These are phyloP conservation scores for Periophthalmus modestus DNA, from an alignment of 2,113 vertebrate genomes.

Conservation along the genomic window DNA sequence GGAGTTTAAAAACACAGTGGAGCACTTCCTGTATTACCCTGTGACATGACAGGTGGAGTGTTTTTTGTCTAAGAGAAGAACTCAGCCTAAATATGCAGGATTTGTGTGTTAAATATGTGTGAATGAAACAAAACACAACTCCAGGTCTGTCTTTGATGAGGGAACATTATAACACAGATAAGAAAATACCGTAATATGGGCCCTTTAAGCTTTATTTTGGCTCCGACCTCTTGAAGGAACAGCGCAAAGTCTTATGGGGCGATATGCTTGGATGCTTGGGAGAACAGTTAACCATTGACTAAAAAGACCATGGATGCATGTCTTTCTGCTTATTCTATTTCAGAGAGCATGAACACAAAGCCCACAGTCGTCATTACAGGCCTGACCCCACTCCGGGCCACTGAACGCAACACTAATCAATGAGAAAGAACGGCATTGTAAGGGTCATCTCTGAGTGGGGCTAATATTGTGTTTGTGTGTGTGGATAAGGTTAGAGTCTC, in stretches of 20 bases:
- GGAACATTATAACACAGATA: no score
- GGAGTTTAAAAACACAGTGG: no score
- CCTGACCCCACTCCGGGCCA: slow-evolving; percentile 52
- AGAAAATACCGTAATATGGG: no score
- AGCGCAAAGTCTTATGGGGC: slow-evolving; percentile 40
- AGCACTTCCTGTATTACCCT: no score
- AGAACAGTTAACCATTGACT: slow-evolving; percentile 78
- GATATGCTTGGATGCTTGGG: slow-evolving; percentile 56
- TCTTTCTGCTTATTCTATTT: slow-evolving; percentile 59
- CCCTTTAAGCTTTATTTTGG: not conserved
- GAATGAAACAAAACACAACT: no score
- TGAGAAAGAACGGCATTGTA: slow-evolving; percentile 59
- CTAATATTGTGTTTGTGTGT: slow-evolving; percentile 34
- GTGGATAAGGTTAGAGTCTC: slow-evolving; percentile 37
- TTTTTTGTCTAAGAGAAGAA: no score
- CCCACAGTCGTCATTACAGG: slow-evolving; percentile 61
- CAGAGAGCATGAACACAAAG: slow-evolving; percentile 54
- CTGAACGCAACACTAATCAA: slow-evolving; percentile 68
- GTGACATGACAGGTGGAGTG: no score
- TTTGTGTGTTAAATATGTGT: no score
- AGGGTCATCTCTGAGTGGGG: slow-evolving; percentile 35
- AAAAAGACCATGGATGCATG: slow-evolving; percentile 47
- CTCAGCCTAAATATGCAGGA: no score
- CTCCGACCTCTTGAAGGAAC: slow-evolving; percentile 19
- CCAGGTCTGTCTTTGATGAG: no score